Evolutionary conservation across 2,888 invertebrate genomes (phyloP).

Genomic region (Eupithecia insigniata): DNA sequence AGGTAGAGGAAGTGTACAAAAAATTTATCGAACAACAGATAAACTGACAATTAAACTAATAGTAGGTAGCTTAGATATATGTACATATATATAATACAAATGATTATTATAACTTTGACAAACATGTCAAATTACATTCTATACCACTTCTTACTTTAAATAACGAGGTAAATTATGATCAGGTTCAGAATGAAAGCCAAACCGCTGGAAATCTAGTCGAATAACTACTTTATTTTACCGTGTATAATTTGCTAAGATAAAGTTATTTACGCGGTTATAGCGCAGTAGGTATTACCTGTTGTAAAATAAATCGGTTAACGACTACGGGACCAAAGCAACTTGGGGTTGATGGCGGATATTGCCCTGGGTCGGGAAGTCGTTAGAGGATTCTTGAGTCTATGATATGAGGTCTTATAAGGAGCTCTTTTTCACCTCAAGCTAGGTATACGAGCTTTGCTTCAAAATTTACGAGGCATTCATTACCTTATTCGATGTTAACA

Average conservation of each 20-base stretch:
- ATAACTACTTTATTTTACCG: constrained; percentile 14
- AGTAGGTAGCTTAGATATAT: too few species aligned
- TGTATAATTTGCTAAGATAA: constrained; percentile 45
- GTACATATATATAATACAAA: too few species aligned
- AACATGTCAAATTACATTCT: not conserved
- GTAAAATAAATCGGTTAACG: constrained; percentile 56
- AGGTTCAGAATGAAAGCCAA: not conserved
- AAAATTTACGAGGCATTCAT: constrained; percentile 5
- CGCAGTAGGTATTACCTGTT: constrained; percentile 44
- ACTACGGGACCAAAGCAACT: constrained; percentile 26
- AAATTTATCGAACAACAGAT: too few species aligned
- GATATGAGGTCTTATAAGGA: constrained; percentile 1
- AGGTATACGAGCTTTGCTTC: not conserved
- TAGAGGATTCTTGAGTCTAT: not conserved
- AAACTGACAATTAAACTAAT: too few species aligned
- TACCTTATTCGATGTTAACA: constrained; percentile 1
- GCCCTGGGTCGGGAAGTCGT: constrained; percentile 8
- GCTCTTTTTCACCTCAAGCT: not conserved
- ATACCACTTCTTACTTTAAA: not conserved
- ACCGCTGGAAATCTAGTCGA: not conserved
- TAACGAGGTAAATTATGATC: not conserved
- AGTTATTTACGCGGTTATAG: constrained; percentile 48
- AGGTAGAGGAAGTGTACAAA: too few species aligned
- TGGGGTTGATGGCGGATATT: constrained; percentile 23
- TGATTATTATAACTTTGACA: not conserved